Evolutionary conservation across 2,797 vertebrate genomes (phyloP), one percentile per base, ranked within the genome.

Genomic region (Novumbra hubbsi): DNA sequence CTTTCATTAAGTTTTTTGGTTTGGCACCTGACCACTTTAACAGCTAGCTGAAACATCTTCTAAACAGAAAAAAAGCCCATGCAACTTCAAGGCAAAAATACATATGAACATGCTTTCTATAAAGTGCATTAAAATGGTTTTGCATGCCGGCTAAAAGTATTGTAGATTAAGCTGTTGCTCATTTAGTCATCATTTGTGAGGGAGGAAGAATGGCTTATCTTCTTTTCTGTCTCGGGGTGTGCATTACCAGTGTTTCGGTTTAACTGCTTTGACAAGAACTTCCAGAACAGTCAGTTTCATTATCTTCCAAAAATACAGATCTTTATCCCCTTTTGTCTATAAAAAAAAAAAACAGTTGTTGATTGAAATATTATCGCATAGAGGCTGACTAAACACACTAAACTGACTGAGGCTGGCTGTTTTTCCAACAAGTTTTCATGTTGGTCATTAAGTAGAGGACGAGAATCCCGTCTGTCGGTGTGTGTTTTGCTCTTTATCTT

Each of bases 1-100:
- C 70, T 52, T 80, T 86, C 91, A 92, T 90, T 77, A 34, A 81
- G 83, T 91, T 89, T 86, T 73, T 91, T 87, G 87, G 84, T 93
- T 92, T 91, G 84, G 88, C 84, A 81, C 84, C 91, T 88, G 86
- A 84, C 90, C 87, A 21, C 55, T 60, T 60, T 60, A 86, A 85
- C 57, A 78, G 84, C 88, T 86, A 81, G 81, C 91, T 89, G 74
- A 65, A 78, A 84, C 87, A 90, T 92, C 19, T 24, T 82, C 81
- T 79, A 70, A 72, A 83, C 86, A 79, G 83, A 72, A 82, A 77
- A 80, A 82, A 80, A 85, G 76, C 88, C 78, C 85, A 86, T 84
- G 88, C 88, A 85, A 77, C 88, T 48, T 71, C 34, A 68, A 68
- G 38, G 34, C n/a, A 48, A 68, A 30, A 24, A 41, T 60, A 14